Base-by-base conservation (phyloP, 2,888 invertebrate genomes). In the Eudasyphora cyanicolor region DNA sequence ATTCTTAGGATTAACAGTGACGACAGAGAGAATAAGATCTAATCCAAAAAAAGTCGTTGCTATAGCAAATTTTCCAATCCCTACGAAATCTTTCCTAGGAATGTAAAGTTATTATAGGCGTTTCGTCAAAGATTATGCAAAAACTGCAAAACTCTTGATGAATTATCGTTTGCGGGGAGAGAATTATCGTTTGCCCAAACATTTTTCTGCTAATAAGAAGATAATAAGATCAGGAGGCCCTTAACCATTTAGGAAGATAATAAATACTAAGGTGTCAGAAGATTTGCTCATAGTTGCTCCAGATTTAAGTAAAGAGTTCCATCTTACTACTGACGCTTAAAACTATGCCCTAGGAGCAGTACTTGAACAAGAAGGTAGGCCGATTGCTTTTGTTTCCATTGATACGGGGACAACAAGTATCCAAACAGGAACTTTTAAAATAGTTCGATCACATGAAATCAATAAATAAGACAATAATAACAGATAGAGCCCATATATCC, bases 261-360 rank as follows among this genome's bases (percentile, higher is more conserved):
- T 64, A 51, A 73, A 64, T 57, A 42, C 67, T 32, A 27, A 54
- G 17, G 67, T 19, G n/a, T 54, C 54, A 5, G 73, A 73, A 38
- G 54, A 73, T 32, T 21, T 73, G n/a, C 35, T 73, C 17, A 27
- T 74, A n/a, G 4, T 54, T 35, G 42, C 60, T 14, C 74, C 73
- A 14, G 29, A 73, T 57, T 73, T 73, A 10, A 29, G 32, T 4
- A 79, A 79, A 35, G 71, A 70, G 24, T 77, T 81, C 4, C 32
- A n/a, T n/a, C 38, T 80, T 12, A 75, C 78, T 1, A 80, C 77
- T 2, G 80, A 84, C 35, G 80, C 84, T 3, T 81, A 71, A 4
- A 76, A 79, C 4, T 54, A 60, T 38, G 76, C 79, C 0, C 42
- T 79, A 8, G 81, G 76, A 1, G 81, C 60, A 19, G 57, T 32